Base-by-base conservation (phyloP, 2,888 invertebrate species). In the Boloria selene region DNA sequence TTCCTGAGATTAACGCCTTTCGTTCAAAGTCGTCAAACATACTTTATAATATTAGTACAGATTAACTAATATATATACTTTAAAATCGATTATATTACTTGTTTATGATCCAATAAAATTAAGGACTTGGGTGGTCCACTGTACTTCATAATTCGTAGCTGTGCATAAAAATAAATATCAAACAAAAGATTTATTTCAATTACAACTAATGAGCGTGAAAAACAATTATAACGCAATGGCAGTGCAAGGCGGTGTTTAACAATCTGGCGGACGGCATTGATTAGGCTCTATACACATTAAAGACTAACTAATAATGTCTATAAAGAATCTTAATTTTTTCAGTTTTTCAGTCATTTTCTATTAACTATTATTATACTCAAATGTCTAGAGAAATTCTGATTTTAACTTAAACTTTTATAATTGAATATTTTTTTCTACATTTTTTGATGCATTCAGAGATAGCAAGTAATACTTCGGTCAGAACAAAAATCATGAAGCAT, bases 151-250 rank as follows among this genome's bases (percentile, higher is more conserved):
- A 61, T 62, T 64, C 58, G 61, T 63, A 61, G 51, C 56, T 51
- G 70, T 49, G 55, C 65, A 71, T 71, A 84, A 83, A 79, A 85
- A 80, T 81, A 84, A 84, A 85, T 79, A 81, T 79, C 77, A 82
- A 84, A 83, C 81, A 82, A 82, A 81, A 82, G 85, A 89, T 88
- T 88, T 86, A 88, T 88, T 84, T 84, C 87, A 88, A 90, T 88
- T 85, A 84, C 78, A 76, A 74, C 73, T 85, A 87, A 89, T 88
- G 84, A 87, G 86, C 90, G 88, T 90, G 90, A 88, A 90, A 90
- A 87, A 88, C 87, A 90, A 90, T 90, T 90, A 90, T 81, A 84
- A 86, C 82, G 80, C 82, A 80, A 86, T 85, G 83, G 82, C 80
- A 78, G 81, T 82, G 82, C 74, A 75, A 78, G 79, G 78, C 72